These are phyloP conservation scores for Lipotes vexillifer DNA, from an alignment of 2,113 vertebrate genomes.

Conservation along the genomic window DNA sequence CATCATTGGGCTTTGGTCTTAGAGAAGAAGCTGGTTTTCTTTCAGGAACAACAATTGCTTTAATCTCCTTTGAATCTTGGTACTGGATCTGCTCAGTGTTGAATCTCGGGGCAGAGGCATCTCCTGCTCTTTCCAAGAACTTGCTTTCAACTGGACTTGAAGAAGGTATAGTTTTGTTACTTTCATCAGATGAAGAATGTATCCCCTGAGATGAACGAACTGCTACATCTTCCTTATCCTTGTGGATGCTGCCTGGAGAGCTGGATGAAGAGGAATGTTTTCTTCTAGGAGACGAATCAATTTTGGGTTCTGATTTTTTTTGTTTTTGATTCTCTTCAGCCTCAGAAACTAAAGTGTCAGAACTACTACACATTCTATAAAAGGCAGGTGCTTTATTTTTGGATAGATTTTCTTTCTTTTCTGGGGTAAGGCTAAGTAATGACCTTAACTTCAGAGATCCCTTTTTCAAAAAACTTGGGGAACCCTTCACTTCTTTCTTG, in stretches of 20 bases:
- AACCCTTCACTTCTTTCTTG: slow-evolving; percentile 80
- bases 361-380: slow-evolving; percentile 85
- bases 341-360: slow-evolving; percentile 88
- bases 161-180: slow-evolving; percentile 64
- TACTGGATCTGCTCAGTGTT: slow-evolving; percentile 86
- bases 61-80: slow-evolving; percentile 71
- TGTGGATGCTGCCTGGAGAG: slow-evolving; percentile 82
- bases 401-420: slow-evolving; percentile 86
- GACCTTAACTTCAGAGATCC: slow-evolving; percentile 91
- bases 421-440: slow-evolving; percentile 87
- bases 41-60: neutral
- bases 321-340: slow-evolving; percentile 80
- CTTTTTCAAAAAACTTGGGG: slow-evolving; percentile 88
- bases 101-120: slow-evolving; percentile 87
- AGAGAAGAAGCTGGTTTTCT: slow-evolving; percentile 64
- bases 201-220: slow-evolving; percentile 42
- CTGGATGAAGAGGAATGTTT: slow-evolving; percentile 79
- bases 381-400: slow-evolving; percentile 82
- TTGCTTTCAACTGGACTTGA: slow-evolving; percentile 72
- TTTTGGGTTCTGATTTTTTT: slow-evolving; percentile 79
- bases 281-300: slow-evolving; percentile 79
- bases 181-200: slow-evolving; percentile 73
- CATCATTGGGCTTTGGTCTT: slow-evolving; percentile 68
- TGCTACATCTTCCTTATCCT: slow-evolving; percentile 73
- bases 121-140: slow-evolving; percentile 74